Percentiles rank a stretch among this genome's conserved stretches.
Evolutionary conservation across 2,113 vertebrate genomes (phyloP).

Genomic region (Myodes glareolus): DNA sequence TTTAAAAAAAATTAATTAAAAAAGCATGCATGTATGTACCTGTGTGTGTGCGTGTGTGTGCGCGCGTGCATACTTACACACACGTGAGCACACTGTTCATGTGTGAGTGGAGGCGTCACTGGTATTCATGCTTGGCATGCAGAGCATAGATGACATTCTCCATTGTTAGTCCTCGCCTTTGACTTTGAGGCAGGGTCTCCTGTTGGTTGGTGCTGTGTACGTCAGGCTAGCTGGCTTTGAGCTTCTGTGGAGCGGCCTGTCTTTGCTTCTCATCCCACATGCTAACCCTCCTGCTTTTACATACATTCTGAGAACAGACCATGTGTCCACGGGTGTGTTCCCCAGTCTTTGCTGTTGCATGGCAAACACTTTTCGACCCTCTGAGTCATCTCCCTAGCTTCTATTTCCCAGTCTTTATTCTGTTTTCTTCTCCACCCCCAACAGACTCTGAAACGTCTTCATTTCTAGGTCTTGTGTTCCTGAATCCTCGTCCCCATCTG

Average conservation of each 20-base stretch:
- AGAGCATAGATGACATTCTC: background rate
- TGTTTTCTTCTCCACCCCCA: background rate
- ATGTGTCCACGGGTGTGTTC: no score
- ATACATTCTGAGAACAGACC: background rate
- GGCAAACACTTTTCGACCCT: background rate
- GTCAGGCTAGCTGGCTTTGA: background rate
- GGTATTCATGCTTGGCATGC: background rate
- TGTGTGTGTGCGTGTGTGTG: background rate
- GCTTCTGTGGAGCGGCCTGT: no score
- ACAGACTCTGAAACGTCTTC: background rate
- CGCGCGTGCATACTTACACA: background rate
- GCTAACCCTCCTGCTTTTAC: background rate
- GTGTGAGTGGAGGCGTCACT: background rate
- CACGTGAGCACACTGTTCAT: background rate
- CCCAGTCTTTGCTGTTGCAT: background rate
- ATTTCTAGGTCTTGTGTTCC: background rate
- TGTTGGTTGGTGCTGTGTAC: background rate
- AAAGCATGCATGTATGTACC: background rate
- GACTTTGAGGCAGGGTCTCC: background rate
- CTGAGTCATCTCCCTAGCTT: background rate
- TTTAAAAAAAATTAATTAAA: background rate
- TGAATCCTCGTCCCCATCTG: background rate
- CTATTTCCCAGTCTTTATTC: background rate
- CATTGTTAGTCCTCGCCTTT: background rate
- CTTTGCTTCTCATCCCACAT: background rate